A percentile compares a stretch with the other conserved stretches of the same genome.
Evolutionary conservation across 2,888 invertebrate species (phyloP).

Genomic region (Lymantria dispar): DNA sequence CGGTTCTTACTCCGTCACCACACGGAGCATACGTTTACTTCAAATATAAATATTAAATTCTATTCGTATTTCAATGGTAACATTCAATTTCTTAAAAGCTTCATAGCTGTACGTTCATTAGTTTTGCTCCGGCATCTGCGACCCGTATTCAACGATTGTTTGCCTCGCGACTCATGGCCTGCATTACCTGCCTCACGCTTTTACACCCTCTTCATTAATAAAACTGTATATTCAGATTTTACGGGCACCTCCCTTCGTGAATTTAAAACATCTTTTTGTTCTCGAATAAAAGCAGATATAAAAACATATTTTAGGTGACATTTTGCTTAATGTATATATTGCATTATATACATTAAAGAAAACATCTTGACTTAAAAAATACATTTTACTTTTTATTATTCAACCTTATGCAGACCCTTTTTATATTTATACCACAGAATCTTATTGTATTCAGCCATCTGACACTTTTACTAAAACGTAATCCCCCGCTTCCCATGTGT

Average conservation of each 20-base stretch:
- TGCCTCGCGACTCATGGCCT: slow-evolving; percentile 44
- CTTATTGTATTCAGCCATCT: too few relatives aligned
- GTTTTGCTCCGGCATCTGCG: slow-evolving; percentile 57
- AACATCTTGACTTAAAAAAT: not conserved
- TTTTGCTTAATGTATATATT: not conserved
- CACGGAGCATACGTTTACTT: too few relatives aligned
- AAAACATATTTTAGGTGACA: not conserved
- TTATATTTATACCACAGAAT: too few relatives aligned
- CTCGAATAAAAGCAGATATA: not conserved
- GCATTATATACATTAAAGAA: not conserved
- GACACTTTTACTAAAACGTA: too few relatives aligned
- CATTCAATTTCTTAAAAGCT: slow-evolving; percentile 72
- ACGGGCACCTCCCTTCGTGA: slow-evolving; percentile 23
- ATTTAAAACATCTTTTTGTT: slow-evolving; percentile 15
- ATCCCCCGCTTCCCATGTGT: too few relatives aligned
- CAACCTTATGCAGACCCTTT: too few relatives aligned
- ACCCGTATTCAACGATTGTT: slow-evolving; percentile 67
- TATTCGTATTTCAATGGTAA: slow-evolving; percentile 32
- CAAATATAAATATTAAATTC: too few relatives aligned
- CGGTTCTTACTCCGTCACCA: too few relatives aligned
- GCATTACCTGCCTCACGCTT: slow-evolving; percentile 33
- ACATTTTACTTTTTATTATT: too few relatives aligned
- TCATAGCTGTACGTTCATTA: slow-evolving; percentile 61
- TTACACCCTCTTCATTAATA: slow-evolving; percentile 49
- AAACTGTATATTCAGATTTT: slow-evolving; percentile 42